Evolutionary conservation across 2,113 vertebrate genomes (phyloP).

Genomic region (Steatornis caripensis): DNA sequence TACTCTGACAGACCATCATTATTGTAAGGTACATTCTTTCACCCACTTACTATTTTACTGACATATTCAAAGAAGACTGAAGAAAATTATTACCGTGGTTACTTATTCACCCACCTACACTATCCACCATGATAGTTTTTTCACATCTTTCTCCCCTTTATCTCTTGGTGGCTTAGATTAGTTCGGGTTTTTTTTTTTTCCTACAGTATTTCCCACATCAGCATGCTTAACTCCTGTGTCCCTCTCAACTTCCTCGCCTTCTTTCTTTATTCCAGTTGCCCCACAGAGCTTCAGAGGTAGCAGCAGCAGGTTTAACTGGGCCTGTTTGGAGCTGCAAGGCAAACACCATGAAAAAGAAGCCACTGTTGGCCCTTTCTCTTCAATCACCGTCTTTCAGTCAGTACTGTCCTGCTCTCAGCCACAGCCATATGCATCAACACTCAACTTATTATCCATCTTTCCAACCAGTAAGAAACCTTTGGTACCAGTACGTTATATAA

Average conservation of each 20-base stretch:
- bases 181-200: neutral
- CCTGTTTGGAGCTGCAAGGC: neutral
- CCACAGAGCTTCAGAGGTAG: neutral
- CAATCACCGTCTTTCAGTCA: neutral
- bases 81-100: neutral
- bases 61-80: neutral
- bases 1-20: neutral
- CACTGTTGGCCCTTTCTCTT: neutral
- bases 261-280: neutral
- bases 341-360: neutral
- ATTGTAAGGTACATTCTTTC: neutral
- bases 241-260: neutral
- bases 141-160: neutral
- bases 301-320: neutral
- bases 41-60: neutral
- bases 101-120: neutral
- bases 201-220: neutral
- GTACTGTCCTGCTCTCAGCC: neutral
- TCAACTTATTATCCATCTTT: neutral
- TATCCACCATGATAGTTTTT: neutral
- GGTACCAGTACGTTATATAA: neutral
- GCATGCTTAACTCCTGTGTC: neutral
- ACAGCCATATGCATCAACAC: neutral
- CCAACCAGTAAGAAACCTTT: neutral
- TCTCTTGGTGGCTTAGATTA: neutral